Evolutionary conservation across 2,888 invertebrate species (phyloP), one percentile per base, ranked within the genome.

Genomic region (Anagyrus pseudococci): DNA sequence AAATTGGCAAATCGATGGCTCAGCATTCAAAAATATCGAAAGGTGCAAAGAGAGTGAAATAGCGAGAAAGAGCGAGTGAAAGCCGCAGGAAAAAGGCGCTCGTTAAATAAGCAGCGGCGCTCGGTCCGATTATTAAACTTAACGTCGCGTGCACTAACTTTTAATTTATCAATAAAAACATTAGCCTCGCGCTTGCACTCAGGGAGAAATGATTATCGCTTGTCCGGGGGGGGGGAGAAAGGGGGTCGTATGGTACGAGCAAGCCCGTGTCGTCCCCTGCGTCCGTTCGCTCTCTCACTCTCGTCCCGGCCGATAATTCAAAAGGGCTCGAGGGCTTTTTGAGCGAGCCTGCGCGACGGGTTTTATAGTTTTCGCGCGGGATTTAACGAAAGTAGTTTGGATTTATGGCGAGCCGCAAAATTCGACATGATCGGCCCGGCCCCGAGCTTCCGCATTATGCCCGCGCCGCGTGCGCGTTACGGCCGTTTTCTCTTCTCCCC

Each of bases 391-490:
- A 66, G 66, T 59, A 66, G 62, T 62, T 63, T 46, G 56, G 57
- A 66, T 66, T 66, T 63, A 66, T 47, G 63, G 19, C 46, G 48
- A 58, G 58, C 66, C 63, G 63, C 66, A 66, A 66, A 66, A 66
- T 66, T 66, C 50, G 59, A 60, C 63, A 63, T 66, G 52, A 50
- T 58, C 61, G 52, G 25, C 50, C 23, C 40, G 8, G 20, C 43
- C 33, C 10, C 46, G 23, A 6, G 41, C 23, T 62, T 53, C 53
- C 43, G 19, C 29, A 65, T 65, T 58, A 62, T 59, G 44, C 48
- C 65, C 68, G 56, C 54, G 44, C 69, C 70, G 67, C 69, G 69
- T 71, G 68, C 64, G 66, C 68, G 68, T 69, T 70, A 70, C 68
- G 69, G 60, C 67, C 56, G 63, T 26, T 43, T 17, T 43, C 23